phyloP scores from a whole-genome alignment of 2,797 vertebrate genomes.

The Hippoglossus hippoglossus region DNA sequence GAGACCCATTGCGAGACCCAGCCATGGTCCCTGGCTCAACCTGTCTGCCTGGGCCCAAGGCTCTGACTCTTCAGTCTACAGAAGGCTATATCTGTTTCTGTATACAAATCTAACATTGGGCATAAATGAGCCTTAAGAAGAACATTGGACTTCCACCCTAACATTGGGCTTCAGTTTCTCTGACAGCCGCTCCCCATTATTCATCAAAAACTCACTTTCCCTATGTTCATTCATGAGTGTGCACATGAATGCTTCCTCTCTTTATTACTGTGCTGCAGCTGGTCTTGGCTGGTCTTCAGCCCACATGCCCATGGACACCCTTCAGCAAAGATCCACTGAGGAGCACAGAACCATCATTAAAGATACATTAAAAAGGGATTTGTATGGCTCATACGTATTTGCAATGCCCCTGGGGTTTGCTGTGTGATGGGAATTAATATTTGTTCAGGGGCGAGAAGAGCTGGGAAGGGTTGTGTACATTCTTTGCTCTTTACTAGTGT shows the following conservation, averaged over 20 bases:
- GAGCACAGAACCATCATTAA: slow-evolving; percentile 60
- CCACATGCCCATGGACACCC: slow-evolving; percentile 31
- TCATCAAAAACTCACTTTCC: no score
- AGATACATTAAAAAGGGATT: slow-evolving; percentile 64
- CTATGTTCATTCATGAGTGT: no score
- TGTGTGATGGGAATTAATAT: slow-evolving; percentile 33
- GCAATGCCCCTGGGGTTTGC: slow-evolving; percentile 23
- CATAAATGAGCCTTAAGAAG: no score
- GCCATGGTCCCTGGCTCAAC: no score
- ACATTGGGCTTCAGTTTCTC: no score
- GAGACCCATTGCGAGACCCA: no score
- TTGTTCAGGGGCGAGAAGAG: slow-evolving; percentile 8
- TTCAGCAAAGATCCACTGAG: slow-evolving; percentile 46
- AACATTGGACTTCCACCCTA: no score
- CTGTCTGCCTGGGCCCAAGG: no score
- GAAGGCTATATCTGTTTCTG: no score
- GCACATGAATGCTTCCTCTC: background rate
- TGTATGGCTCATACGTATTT: slow-evolving; percentile 48
- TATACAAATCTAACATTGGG: no score
- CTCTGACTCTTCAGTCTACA: no score
- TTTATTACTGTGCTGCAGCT: slow-evolving; percentile 12
- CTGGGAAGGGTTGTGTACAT: background rate
- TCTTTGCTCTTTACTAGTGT: background rate
- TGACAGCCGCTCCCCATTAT: no score
- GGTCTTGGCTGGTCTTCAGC: slow-evolving; percentile 23